These are phyloP conservation scores for Teleogryllus oceanicus DNA, from an alignment of 2,888 invertebrate species.

Conservation along the genomic window DNA sequence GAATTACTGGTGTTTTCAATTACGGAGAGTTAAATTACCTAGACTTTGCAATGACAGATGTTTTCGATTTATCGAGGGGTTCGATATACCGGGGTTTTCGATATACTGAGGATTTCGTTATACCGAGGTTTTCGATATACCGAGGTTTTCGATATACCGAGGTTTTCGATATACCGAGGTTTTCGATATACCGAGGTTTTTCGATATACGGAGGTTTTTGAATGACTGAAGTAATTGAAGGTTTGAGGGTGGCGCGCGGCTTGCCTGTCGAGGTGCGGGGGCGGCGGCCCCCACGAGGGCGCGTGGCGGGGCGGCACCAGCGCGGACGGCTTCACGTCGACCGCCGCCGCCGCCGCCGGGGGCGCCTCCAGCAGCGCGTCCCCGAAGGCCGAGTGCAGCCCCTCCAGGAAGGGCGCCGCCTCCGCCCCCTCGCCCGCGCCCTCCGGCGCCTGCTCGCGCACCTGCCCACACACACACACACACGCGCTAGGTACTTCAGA, in stretches of 20 bases:
- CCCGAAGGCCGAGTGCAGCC: background rate
- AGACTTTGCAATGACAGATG: too few species aligned
- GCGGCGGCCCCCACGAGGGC: too few species aligned
- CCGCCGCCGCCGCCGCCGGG: background rate
- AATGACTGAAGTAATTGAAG: too few species aligned
- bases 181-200: too few species aligned
- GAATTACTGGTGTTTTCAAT: too few species aligned
- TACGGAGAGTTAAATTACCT: too few species aligned
- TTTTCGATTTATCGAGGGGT: too few species aligned
- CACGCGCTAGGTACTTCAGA: too few species aligned
- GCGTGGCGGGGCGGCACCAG: background rate
- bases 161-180: background rate
- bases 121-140: background rate
- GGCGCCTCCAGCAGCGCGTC: background rate
- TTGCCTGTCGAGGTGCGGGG: too few species aligned
- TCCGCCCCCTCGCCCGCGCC: background rate
- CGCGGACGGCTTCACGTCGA: background rate
- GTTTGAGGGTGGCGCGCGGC: too few species aligned
- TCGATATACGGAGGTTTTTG: too few species aligned
- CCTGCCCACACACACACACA: background rate
- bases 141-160: background rate
- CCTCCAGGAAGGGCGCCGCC: background rate
- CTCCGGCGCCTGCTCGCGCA: background rate
- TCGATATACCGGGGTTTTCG: too few species aligned
- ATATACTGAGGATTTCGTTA: background rate